Percentiles rank a stretch among this genome's conserved stretches.
Evolutionary conservation across 2,113 vertebrate species (phyloP).

Genomic region (Hippocampus barbouri): DNA sequence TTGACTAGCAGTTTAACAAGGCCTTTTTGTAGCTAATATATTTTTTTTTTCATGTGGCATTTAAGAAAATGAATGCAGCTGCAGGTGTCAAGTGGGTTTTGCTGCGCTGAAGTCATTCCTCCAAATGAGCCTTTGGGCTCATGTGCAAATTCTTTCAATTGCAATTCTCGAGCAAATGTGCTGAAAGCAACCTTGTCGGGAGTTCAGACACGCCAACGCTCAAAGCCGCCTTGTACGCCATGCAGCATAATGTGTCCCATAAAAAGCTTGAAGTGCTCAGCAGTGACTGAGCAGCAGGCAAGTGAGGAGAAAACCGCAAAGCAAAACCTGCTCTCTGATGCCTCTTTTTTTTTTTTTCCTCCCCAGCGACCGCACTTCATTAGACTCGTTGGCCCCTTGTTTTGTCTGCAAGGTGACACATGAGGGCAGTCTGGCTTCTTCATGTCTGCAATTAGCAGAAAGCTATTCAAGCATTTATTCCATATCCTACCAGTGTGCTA

Average conservation of each 20-base stretch:
- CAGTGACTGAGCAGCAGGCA: slow-evolving; percentile 61
- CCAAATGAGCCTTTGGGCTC: neutral
- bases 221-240: slow-evolving; percentile 64
- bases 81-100: too few species aligned
- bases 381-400: slow-evolving; percentile 57
- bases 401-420: slow-evolving; percentile 52
- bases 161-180: neutral
- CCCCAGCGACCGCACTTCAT: slow-evolving; percentile 65
- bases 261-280: slow-evolving; percentile 61
- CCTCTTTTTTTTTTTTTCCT: slow-evolving; percentile 29
- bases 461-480: neutral
- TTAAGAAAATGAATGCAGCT: neutral
- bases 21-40: neutral
- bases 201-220: slow-evolving; percentile 12
- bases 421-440: slow-evolving; percentile 20
- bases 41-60: neutral
- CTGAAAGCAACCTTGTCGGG: neutral
- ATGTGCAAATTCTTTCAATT: neutral
- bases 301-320: slow-evolving; percentile 63
- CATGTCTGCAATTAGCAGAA: slow-evolving; percentile 18
- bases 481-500: neutral
- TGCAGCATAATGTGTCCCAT: slow-evolving; percentile 68
- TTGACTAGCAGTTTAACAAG: neutral
- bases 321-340: slow-evolving; percentile 40
- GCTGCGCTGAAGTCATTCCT: neutral